These are phyloP conservation scores for Pseudorectes ferrugineus DNA, from an alignment of 2,113 vertebrate species.

Conservation along the genomic window DNA sequence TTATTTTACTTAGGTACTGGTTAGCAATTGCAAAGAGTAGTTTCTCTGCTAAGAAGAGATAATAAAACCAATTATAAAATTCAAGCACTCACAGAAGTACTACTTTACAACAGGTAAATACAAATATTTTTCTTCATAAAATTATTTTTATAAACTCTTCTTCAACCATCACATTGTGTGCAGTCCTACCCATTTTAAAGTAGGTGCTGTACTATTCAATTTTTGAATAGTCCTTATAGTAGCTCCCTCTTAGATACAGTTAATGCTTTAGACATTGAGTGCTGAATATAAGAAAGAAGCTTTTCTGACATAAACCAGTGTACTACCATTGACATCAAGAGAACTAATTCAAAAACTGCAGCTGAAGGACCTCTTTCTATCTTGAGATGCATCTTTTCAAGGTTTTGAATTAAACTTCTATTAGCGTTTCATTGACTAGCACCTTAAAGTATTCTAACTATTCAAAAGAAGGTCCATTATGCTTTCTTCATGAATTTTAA, in stretches of 20 bases:
- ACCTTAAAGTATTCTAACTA: not conserved
- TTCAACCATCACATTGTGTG: not conserved
- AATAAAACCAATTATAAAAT: not conserved
- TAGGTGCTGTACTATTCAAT: not conserved
- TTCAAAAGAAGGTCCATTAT: not conserved
- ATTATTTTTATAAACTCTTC: not conserved
- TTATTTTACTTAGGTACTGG: not conserved
- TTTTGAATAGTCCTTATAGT: not conserved
- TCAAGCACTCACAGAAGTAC: not conserved
- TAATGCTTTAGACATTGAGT: not conserved
- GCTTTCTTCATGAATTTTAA: not conserved
- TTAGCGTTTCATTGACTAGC: not conserved
- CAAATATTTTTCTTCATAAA: not conserved
- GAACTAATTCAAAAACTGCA: not conserved
- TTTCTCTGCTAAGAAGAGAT: not conserved
- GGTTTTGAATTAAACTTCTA: not conserved
- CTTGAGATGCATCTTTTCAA: not conserved
- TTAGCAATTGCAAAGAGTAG: not conserved
- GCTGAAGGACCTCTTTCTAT: not conserved
- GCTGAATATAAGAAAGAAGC: not conserved
- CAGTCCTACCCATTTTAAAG: not conserved
- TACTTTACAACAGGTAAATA: not conserved
- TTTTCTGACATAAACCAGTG: not conserved
- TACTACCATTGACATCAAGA: not conserved
- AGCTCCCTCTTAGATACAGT: not conserved